These are phyloP conservation scores for Enteromius unitaeniatus DNA, from an alignment of 2,797 vertebrate species.

Conservation along the genomic window DNA sequence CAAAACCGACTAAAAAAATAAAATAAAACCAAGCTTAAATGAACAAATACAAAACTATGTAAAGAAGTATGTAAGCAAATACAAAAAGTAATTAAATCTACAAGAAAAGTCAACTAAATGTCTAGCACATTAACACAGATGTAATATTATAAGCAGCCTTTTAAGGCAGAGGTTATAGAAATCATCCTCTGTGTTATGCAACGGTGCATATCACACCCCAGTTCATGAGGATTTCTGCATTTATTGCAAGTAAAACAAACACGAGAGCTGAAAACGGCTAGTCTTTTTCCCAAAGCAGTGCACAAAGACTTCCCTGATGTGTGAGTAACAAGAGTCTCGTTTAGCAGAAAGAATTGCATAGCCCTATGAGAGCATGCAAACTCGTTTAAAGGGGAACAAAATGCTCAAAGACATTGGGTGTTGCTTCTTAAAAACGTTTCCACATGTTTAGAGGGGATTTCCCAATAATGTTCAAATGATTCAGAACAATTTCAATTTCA, in stretches of 20 bases:
- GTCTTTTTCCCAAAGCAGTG: neutral
- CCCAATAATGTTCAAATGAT: neutral
- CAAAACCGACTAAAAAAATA: neutral
- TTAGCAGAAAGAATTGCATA: neutral
- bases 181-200: neutral
- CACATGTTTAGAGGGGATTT: neutral
- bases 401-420: neutral
- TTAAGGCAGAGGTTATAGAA: neutral
- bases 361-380: neutral
- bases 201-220: neutral
- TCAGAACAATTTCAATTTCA: neutral
- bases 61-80: neutral
- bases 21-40: neutral
- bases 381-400: neutral
- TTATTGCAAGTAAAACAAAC: slow-evolving; percentile 18
- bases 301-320: slow-evolving; percentile 6
- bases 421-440: slow-evolving; percentile 10
- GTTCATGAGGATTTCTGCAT: neutral
- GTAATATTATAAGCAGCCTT: neutral
- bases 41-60: neutral
- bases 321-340: neutral
- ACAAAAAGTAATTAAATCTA: neutral
- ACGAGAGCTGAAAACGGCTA: neutral
- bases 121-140: neutral
- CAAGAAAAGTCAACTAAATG: neutral